Base-by-base conservation (phyloP, 53 echinoderm and acorn worm species). In the Antedon mediterranea region DNA sequence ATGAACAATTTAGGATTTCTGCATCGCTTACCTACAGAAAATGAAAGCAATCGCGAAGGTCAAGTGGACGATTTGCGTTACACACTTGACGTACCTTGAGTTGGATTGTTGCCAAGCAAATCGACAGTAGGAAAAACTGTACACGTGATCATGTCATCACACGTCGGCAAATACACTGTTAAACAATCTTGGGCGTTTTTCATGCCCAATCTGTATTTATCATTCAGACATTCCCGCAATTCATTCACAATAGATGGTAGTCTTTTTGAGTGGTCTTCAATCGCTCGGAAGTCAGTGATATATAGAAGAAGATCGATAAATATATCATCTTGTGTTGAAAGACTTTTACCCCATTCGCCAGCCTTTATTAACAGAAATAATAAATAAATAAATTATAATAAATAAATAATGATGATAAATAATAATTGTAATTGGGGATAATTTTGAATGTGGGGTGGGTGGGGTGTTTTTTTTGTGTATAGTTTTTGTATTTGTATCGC, bases 111-210 rank as follows among this genome's bases (percentile, higher is more conserved):
- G 28, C 85, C 85, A 43, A 85, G 72, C 0, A 85, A 73, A 41
- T 85, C 85, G n/a, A 85, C 81, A 27, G 81, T 80, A 20, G 77
- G 77, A 20, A 30, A n/a, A 15, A 85, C 34, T 2, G 31, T 72
- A n/a, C 85, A 80, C 8, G 80, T 81, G 31, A 81, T 33, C 85
- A 80, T 76, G 31, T 80, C 85, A 71, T 81, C 81, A 33, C 43
- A 71, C 0, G 43, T 77, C 43, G 72, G 31, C 31, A 85, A 42
- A 31, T 81, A 71, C 28, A 81, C 43, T 11, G 28, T 34, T 57
- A 85, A 71, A 31, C n/a, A 0, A 43, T 76, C 75, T 3, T 85
- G 80, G 71, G 33, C 29, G 41, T 41, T 13, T 41, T 13, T 41
- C 41, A 41, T 41, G 41, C 5, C 41, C 13, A 73, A 7, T 15